A percentile compares a stretch with the other conserved stretches of the same genome.
Evolutionary conservation across 2,113 vertebrate species (phyloP).

Genomic region (Lipotes vexillifer): DNA sequence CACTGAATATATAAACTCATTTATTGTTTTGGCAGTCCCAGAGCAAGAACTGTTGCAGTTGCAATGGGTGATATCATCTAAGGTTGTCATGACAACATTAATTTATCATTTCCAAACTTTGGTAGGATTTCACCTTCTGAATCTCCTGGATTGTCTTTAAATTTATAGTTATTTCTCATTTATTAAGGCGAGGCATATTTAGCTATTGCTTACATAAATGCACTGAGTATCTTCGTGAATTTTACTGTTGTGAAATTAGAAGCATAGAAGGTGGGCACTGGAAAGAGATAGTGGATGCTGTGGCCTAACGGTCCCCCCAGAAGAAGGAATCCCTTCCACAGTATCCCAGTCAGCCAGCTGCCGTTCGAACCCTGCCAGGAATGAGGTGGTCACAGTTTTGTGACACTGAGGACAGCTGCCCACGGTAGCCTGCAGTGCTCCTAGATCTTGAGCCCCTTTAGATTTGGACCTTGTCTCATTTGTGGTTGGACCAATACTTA

Average conservation of each 20-base stretch:
- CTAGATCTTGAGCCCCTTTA: background rate
- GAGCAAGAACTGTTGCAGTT: constrained; percentile 17
- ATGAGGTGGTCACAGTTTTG: background rate
- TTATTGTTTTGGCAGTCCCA: background rate
- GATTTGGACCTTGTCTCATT: background rate
- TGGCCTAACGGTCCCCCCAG: background rate
- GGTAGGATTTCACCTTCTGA: constrained; percentile 9
- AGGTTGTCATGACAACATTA: constrained; percentile 22
- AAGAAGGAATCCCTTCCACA: background rate
- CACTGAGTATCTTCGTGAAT: background rate
- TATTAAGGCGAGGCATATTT: background rate
- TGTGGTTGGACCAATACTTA: background rate
- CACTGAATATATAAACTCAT: constrained; percentile 39
- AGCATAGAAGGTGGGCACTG: background rate
- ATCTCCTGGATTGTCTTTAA: constrained; percentile 35
- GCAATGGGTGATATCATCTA: background rate
- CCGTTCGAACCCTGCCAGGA: background rate
- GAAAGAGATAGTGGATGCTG: background rate
- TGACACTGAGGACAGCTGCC: background rate
- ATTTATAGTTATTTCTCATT: constrained; percentile 23
- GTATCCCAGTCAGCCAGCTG: background rate
- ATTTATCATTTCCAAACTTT: constrained; percentile 27
- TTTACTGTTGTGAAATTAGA: background rate
- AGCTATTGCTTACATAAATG: background rate
- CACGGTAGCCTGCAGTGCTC: background rate